These are phyloP conservation scores for Temnothorax longispinosus DNA, from an alignment of 1,140 invertebrate genomes.

Conservation along the genomic window DNA sequence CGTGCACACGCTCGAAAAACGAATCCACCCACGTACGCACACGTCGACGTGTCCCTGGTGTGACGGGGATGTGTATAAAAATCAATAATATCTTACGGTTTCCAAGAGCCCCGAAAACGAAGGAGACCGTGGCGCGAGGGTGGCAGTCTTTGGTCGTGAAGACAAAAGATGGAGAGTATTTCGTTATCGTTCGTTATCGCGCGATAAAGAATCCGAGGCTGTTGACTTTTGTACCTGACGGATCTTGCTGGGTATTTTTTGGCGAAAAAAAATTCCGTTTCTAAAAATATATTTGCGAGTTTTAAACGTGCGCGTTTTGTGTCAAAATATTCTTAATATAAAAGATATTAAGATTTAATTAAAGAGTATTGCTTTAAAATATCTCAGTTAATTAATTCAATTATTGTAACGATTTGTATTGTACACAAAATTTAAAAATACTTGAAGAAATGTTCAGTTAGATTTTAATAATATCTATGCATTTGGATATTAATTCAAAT, in stretches of 20 bases:
- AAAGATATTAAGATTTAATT: neutral
- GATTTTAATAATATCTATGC: neutral
- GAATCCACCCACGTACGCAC: constrained; percentile 69
- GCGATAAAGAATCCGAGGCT: neutral
- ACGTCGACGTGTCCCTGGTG: constrained; percentile 51
- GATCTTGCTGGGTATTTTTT: neutral
- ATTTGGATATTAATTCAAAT: too few relatives aligned
- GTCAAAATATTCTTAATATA: neutral
- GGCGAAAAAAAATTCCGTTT: neutral
- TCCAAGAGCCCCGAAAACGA: constrained; percentile 78
- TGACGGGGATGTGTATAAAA: constrained; percentile 80
- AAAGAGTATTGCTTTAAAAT: neutral
- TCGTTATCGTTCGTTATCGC: constrained; percentile 60
- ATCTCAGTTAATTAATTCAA: neutral
- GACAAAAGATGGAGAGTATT: constrained; percentile 65
- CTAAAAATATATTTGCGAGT: neutral
- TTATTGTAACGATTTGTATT: neutral
- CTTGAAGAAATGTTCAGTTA: neutral
- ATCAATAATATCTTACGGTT: constrained; percentile 86
- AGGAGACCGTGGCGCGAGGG: constrained; percentile 61
- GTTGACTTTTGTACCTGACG: neutral
- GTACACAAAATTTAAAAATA: neutral
- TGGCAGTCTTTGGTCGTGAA: constrained; percentile 43
- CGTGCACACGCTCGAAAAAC: constrained; percentile 50
- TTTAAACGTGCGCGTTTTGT: neutral